phyloP scores from a whole-genome alignment of 2,113 vertebrate genomes.

The Nesogale talazaci region DNA sequence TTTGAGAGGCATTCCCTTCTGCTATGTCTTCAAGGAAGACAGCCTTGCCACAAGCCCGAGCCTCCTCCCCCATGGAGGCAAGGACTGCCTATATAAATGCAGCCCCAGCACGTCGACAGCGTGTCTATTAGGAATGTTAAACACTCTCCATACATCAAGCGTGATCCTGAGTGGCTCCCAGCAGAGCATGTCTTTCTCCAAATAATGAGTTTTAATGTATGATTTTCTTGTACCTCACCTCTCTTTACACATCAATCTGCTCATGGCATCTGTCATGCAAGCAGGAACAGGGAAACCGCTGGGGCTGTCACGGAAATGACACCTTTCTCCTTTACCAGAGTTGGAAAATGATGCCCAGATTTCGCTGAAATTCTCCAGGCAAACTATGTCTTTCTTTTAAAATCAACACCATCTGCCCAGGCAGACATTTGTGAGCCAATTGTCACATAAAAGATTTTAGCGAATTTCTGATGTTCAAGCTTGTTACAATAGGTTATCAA shows the following conservation, averaged over 20 bases:
- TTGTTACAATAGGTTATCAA: conserved; percentile 81
- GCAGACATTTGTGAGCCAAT: conserved; percentile 73
- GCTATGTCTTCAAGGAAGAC: conserved; percentile 71
- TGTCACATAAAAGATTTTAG: conserved; percentile 82
- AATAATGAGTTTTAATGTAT: conserved; percentile 88
- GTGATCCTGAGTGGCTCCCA: conserved; percentile 80
- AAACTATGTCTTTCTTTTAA: conserved; percentile 82
- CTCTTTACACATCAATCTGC: conserved; percentile 87
- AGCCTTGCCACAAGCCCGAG: conserved; percentile 58
- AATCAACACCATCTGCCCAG: conserved; percentile 85
- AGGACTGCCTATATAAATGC: conserved; percentile 81
- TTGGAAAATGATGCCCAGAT: conserved; percentile 84
- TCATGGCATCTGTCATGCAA: conserved; percentile 87
- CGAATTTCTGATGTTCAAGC: conserved; percentile 81
- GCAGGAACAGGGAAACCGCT: conserved; percentile 81
- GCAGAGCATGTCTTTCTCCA: conserved; percentile 79
- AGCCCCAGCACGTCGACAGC: conserved; percentile 81
- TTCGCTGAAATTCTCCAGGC: conserved; percentile 84
- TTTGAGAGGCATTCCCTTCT: conserved; percentile 66
- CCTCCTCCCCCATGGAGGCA: conserved; percentile 78
- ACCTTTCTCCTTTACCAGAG: conserved; percentile 85
- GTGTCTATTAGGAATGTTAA: conserved; percentile 84
- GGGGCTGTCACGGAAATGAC: conserved; percentile 83
- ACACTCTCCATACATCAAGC: conserved; percentile 82
- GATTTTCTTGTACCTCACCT: conserved; percentile 82